Base-by-base conservation (phyloP, 1,140 invertebrate species). In the Drosophila chauvacae region DNA sequence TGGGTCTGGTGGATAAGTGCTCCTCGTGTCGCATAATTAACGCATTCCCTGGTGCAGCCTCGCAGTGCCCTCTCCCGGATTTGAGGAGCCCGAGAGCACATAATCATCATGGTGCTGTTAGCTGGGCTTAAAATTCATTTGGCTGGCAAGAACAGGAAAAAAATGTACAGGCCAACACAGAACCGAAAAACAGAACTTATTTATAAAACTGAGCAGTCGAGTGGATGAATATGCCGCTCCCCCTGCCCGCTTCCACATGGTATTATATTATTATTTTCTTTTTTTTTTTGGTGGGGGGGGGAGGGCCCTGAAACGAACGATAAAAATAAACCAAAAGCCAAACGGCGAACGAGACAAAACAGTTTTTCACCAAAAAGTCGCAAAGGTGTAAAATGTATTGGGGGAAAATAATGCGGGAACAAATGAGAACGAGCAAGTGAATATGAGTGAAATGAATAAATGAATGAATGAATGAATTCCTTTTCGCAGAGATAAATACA, bases 131-230 rank as follows among this genome's bases (percentile, higher is more conserved):
- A 77, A 74, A 77, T 81, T 73, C 51, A 85, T 65, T 83, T 83
- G 20, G 56, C 58, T 74, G 77, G 77, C 66, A 48, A 16, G 35
- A 45, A 20, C 13, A 7, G 20, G 5, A 28, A 47, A 1, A 26
- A 37, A 6, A 20, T 37, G 47, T 55, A 47, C 48, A 44, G 35
- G 41, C 47, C 20, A 37, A 39, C 53, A 48, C 10, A 71, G 65
- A 42, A 44, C 55, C 28, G 39, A 69, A 77, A 57, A 71, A 73
- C 68, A 42, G 65, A 90, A 88, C 68, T 87, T 88, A 83, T 88
- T 87, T 90, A 78, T 90, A 88, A 87, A 90, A 75, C 73, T 82
- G 77, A 78, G 77, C 84, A 88, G 77, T 84, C 85, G 69, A 88
- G 80, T 84, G 84, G 82, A 84, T 90, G 77, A 80, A 87, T 72